Percentiles rank a stretch among this genome's conserved stretches.
Evolutionary conservation across 2,113 vertebrate genomes (phyloP).

Genomic region (Oriolus oriolus): DNA sequence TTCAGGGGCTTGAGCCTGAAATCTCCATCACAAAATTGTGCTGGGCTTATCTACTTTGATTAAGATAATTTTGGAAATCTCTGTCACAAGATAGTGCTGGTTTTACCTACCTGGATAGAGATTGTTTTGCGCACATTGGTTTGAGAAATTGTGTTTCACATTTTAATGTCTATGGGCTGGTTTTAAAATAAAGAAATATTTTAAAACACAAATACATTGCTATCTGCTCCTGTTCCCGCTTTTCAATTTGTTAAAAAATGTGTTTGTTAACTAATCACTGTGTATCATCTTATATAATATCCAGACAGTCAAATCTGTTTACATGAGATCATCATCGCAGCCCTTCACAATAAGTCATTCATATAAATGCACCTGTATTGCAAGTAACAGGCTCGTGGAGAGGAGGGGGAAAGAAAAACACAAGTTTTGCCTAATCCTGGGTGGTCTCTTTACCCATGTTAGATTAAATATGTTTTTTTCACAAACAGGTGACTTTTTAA

Average conservation of each 20-base stretch:
- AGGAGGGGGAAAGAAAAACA: neutral
- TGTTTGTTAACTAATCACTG: neutral
- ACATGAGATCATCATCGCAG: slow-evolving; percentile 3
- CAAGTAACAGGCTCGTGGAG: slow-evolving; percentile 21
- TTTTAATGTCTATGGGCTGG: neutral
- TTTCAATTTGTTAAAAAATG: neutral
- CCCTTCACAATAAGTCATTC: slow-evolving; percentile 35
- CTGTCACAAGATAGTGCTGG: neutral
- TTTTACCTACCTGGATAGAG: neutral
- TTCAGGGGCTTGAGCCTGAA: neutral
- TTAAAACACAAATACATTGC: neutral
- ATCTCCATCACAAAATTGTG: neutral
- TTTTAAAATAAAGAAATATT: neutral
- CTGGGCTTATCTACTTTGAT: neutral
- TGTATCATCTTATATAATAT: neutral
- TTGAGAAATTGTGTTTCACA: neutral
- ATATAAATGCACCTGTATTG: slow-evolving; percentile 61
- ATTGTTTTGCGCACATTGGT: neutral
- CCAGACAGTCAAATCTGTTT: neutral
- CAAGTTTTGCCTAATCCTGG: slow-evolving; percentile 53
- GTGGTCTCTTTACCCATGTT: slow-evolving; percentile 66
- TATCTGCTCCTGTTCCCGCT: neutral
- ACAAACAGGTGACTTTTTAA: slow-evolving; percentile 77
- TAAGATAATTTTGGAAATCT: neutral
- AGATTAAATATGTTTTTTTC: slow-evolving; percentile 72